Conservation (phyloP, 2,888 invertebrate genomes). For the Vandiemenella viatica region DNA sequence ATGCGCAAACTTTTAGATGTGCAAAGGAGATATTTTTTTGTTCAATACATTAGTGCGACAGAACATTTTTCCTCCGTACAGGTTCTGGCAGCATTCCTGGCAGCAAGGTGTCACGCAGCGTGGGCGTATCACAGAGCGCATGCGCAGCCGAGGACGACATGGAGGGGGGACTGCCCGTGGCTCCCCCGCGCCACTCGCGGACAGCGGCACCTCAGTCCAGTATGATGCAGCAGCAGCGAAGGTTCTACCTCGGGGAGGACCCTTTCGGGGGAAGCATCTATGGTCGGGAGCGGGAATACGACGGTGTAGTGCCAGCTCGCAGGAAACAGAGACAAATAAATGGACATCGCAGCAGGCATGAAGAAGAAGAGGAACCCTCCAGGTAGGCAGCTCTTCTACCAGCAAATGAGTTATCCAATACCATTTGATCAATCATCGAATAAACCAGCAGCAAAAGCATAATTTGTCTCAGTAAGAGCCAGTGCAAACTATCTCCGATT, state of each 20-base stretch:
- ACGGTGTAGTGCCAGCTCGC: conserved; percentile 41
- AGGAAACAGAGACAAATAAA: conserved; percentile 23
- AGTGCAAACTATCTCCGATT: too few species aligned
- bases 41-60: too few species aligned
- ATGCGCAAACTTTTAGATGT: too few species aligned
- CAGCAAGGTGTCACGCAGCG: too few species aligned
- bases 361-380: conserved; percentile 11
- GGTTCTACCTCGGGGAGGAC: conserved; percentile 76
- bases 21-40: too few species aligned
- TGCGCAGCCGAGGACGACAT: conserved; percentile 5
- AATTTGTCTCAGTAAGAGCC: too few species aligned
- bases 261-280: conserved; percentile 71
- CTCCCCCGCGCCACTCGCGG: conserved; percentile 17
- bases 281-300: conserved; percentile 72
- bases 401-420: too few species aligned
- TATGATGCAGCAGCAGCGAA: conserved; percentile 29
- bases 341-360: conserved; percentile 13
- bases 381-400: background rate
- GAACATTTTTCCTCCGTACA: too few species aligned
- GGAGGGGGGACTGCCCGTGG: conserved; percentile 7
- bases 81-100: too few species aligned
- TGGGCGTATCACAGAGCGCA: too few species aligned
- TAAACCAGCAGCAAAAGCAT: too few species aligned
- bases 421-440: too few species aligned
- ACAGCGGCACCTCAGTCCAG: conserved; percentile 16